Base-by-base conservation (phyloP, 1,140 invertebrate genomes). In the Monomorium pharaonis region DNA sequence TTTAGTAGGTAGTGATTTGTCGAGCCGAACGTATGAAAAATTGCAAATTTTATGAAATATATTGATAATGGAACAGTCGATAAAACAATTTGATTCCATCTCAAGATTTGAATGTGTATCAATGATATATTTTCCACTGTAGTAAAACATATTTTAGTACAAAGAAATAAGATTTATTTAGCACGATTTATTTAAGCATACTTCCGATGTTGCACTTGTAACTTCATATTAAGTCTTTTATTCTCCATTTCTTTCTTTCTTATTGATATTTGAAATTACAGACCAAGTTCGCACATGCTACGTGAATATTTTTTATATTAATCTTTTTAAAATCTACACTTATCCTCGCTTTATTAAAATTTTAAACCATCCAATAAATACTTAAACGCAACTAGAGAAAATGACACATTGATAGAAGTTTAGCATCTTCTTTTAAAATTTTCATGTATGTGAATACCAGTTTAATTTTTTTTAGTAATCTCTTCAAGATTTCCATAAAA, bases 1-100 rank as follows among this genome's bases (percentile, higher is more conserved):
- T 83, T 83, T 72, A 33, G 54, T 72, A 33, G 54, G 37, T 37
- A 83, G 51, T 58, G 67, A 83, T 83, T 83, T 83, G 78, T 83
- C 78, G 51, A 74, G 51, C n/a, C 37, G 78, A n/a, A 14, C 58
- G 37, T 58, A 72, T n/a, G 60, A 30, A 51, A 80, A 74, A 72
- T 44, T 30, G 37, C 21, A 24, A 69, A 72, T 56, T 70, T 42
- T 70, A 67, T 65, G 51, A 37, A 18, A 42, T 10, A 81, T 21
- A 27, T 51, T 47, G 16, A 30, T 10, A 30, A 62, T 33, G 18
- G 21, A 76, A 27, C 18, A 47, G 12, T 0, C 24, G 44, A 78
- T 49, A 7, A 78, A 78, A 63, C 14, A n/a, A 24, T 77, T 80
- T 37, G 14, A 16, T 12, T 30, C 6, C 6, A 18, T 51, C 14